phyloP scores from a whole-genome alignment of 2,113 vertebrate genomes.

The Columba janthina region DNA sequence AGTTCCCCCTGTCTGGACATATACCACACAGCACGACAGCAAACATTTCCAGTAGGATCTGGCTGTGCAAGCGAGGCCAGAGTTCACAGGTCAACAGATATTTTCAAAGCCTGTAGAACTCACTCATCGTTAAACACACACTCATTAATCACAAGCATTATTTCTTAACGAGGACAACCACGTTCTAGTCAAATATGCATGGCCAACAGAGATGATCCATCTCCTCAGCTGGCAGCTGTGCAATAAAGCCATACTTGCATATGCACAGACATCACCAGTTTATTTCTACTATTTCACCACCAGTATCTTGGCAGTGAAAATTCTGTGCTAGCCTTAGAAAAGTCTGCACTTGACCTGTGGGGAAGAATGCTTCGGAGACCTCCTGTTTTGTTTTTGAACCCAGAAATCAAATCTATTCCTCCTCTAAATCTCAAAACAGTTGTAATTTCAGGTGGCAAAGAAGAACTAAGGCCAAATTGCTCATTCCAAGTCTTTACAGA shows the following conservation, averaged over 20 bases:
- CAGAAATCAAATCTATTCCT: background rate
- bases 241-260: background rate
- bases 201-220: background rate
- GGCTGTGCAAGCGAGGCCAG: background rate
- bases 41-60: background rate
- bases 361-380: background rate
- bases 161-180: background rate
- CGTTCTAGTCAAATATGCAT: background rate
- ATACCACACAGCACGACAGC: background rate
- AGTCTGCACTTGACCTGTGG: rapidly evolving
- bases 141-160: background rate
- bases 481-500: background rate
- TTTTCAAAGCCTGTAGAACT: constrained; percentile 11
- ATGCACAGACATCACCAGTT: background rate
- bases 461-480: background rate
- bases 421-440: background rate
- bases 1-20: background rate
- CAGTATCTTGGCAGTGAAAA: background rate
- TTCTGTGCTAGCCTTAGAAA: background rate
- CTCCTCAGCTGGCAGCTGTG: background rate
- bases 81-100: constrained; percentile 7
- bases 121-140: background rate
- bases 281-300: background rate
- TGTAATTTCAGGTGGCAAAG: background rate
- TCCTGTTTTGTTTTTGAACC: background rate